Percentiles rank a stretch among this genome's conserved stretches.
Evolutionary conservation across 2,888 invertebrate species (phyloP).

Genomic region (Timandra comae): DNA sequence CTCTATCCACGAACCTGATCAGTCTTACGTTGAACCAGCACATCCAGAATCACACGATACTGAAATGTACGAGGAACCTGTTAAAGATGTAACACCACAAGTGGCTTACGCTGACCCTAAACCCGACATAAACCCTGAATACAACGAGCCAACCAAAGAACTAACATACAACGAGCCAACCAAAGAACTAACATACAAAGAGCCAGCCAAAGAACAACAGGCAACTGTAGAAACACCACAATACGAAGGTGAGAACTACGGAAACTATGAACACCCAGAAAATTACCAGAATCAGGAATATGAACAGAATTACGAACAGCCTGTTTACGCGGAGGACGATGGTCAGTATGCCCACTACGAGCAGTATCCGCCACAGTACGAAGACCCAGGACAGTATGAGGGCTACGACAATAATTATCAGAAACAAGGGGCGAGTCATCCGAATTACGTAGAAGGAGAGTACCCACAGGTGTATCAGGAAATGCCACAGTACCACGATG

Average conservation of each 20-base stretch:
- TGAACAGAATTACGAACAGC: constrained; percentile 18
- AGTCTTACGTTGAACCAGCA: neutral
- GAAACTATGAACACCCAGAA: constrained; percentile 25
- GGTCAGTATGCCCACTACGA: constrained; percentile 53
- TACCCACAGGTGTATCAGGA: constrained; percentile 36
- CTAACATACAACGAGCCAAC: neutral
- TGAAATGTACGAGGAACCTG: too few relatives aligned
- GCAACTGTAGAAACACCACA: constrained; percentile 28
- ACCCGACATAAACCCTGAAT: too few relatives aligned
- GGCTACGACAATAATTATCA: constrained; percentile 46
- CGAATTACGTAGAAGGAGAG: constrained; percentile 30
- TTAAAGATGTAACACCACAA: too few relatives aligned
- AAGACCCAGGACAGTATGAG: constrained; percentile 36
- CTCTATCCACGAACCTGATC: constrained; percentile 7
- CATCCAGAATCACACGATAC: too few relatives aligned
- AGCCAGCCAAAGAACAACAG: constrained; percentile 26
- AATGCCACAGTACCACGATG: constrained; percentile 15
- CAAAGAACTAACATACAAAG: constrained; percentile 3
- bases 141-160: neutral
- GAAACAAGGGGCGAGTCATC: constrained; percentile 43
- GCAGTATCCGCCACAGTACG: constrained; percentile 45
- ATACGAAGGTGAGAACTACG: constrained; percentile 25
- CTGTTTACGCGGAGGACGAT: constrained; percentile 40
- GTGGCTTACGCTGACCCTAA: too few relatives aligned
- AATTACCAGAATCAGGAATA: constrained; percentile 5